Conservation (phyloP, 2,797 vertebrate species). For the Ciconia nigra region DNA sequence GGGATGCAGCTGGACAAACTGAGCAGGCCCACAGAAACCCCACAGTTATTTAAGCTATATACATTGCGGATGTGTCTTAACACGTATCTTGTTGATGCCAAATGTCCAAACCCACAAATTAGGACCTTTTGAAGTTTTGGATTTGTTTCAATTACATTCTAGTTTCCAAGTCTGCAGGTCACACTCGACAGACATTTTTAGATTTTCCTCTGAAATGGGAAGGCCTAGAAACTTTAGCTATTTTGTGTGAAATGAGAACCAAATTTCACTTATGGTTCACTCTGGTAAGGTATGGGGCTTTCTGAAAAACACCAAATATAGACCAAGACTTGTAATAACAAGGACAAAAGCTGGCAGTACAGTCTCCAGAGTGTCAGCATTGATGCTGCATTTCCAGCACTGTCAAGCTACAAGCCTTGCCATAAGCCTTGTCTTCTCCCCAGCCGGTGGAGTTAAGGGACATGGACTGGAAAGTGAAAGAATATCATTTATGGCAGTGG, state of each 20-base stretch:
- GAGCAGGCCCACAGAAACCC: neutral
- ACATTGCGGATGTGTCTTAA: neutral
- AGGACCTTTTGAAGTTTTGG: neutral
- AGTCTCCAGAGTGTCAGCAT: neutral
- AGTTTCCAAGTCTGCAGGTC: neutral
- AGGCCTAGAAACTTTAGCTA: neutral
- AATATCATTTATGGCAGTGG: neutral
- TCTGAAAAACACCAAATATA: neutral
- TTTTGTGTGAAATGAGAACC: neutral
- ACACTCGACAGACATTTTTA: neutral
- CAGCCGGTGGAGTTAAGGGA: neutral
- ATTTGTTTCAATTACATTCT: neutral
- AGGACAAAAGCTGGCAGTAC: neutral
- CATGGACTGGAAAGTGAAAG: neutral
- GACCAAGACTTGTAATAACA: neutral
- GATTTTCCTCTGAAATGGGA: neutral
- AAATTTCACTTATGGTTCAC: neutral
- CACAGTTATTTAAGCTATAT: neutral
- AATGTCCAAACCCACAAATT: neutral
- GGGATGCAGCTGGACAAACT: neutral
- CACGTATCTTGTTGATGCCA: neutral
- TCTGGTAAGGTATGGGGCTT: neutral
- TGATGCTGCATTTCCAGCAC: neutral
- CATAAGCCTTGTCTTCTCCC: neutral
- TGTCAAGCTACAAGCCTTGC: neutral